Evolutionary conservation across 1,140 invertebrate species (phyloP), one percentile per base, ranked within the genome.

Genomic region (Philotrypesis tridentata): DNA sequence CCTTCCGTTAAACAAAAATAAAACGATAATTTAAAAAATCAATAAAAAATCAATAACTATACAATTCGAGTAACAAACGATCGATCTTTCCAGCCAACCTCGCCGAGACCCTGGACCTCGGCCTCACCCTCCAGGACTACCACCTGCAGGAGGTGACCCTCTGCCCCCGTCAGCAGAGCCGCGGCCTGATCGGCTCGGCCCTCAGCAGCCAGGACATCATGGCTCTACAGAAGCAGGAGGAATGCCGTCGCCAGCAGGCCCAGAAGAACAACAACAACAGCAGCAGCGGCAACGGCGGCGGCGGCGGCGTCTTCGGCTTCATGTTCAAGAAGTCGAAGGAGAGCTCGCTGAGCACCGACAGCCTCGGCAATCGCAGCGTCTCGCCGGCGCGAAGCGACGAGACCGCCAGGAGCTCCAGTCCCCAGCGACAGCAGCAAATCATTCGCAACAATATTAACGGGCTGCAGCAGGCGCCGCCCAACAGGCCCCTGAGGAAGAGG

Each of bases 91-190:
- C 90, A 95, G 94, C 91, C 40, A 94, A 95, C 88, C 87, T 95
- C 81, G 94, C 95, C 80, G 92, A 95, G 86, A 91, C 92, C 29
- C 88, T 95, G 82, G 92, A 94, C 73, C 90, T 93, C 9, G 92
- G 92, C 40, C 88, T 93, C 65, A 93, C 93, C 1, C 87, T 95
- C 43, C 93, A 93, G 60, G 95, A 95, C 84, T 95, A 95, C 85
- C 93, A 94, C 80, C 92, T 95, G 23, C 94, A 95, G 79, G 94
- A 95, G 88, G 93, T 95, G 23, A 93, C 93, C 43, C 88, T 95
- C 25, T 94, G 94, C 25, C 90, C 93, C 1, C 93, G 93, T 75
- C 92, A 93, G 71, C 70, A 71, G 27, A 31, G 23, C 17, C 81
- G 60, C 6, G 90, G 89, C 21, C 88, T 89, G 29, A 85, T 93